Base-by-base conservation (phyloP, 2,888 invertebrate species). In the Deroplatys truncata region DNA sequence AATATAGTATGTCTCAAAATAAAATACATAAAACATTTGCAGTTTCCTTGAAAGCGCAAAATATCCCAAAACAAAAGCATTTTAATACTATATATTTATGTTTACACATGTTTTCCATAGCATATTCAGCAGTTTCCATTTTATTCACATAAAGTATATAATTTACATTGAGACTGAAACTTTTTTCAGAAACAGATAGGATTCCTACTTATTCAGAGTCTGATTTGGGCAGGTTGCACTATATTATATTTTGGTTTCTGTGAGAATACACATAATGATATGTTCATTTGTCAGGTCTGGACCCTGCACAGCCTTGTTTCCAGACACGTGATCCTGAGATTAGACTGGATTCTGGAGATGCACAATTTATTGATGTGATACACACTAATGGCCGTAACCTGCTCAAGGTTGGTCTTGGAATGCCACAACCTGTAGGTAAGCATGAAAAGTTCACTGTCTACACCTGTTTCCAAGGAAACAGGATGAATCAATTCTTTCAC, bases 231-330 rank as follows among this genome's bases (percentile, higher is more conserved):
- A 10, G 9, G 84, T 29, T 28, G n/a, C n/a, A 82, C n/a, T n/a
- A n/a, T n/a, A n/a, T 28, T 15, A 84, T 10, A 25, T n/a, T 82
- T 83, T 56, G 35, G 9, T 35, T 7, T 35, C 35, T 35, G 0
- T 35, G 35, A 35, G 5, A 1, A 43, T 43, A 13, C 43, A 43
- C 43, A n/a, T 31, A 31, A 35, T 35, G 8, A 35, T 35, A 43
- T 13, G 43, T 43, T 43, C 13, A 13, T 43, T 43, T 43, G 9
- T n/a, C 89, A 93, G 96, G 95, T 0, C 93, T 98, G 92, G 99
- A 99, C 94, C 98, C 99, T 0, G 98, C 99, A 0, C 98, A 98
- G 91, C 99, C 98, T 0, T 97, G 98, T 92, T 99, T 98, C 94
- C 96, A 96, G 90, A 96, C 97, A 92, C 97, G 97, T 0, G 96